Evolutionary conservation across 2,113 vertebrate genomes (phyloP).

Genomic region (Chionodraco myersi): DNA sequence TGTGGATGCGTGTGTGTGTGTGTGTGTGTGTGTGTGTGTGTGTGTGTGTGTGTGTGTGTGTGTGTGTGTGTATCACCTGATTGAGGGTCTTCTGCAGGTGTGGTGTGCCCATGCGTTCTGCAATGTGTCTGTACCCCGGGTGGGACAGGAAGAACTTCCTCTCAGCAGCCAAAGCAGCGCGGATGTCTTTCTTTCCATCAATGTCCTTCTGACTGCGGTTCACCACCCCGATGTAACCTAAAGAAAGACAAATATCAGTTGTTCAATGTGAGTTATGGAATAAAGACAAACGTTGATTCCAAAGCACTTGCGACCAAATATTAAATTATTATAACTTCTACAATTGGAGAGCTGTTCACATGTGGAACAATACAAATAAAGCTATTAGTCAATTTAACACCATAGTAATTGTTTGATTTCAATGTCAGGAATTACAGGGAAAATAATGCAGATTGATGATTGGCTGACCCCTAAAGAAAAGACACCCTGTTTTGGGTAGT

Average conservation of each 20-base stretch:
- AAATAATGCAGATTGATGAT: too few species aligned
- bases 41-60: too few species aligned
- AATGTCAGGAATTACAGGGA: not conserved
- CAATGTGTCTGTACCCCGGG: slow-evolving; percentile 93
- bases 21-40: too few species aligned
- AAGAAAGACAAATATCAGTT: not conserved
- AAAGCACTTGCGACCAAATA: not conserved
- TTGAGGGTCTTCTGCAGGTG: slow-evolving; percentile 94
- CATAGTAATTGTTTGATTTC: not conserved
- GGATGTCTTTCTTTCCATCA: slow-evolving; percentile 95
- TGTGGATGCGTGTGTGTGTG: not conserved
- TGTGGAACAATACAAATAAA: not conserved
- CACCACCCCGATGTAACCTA: slow-evolving; percentile 96
- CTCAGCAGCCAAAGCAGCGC: slow-evolving; percentile 90
- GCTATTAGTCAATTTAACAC: not conserved
- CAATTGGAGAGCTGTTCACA: not conserved
- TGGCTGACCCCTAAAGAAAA: not conserved
- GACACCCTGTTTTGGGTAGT: too few species aligned
- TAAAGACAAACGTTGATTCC: not conserved
- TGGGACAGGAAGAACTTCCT: slow-evolving; percentile 98
- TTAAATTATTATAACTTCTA: not conserved
- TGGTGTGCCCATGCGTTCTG: slow-evolving; percentile 96
- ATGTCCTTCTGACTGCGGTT: slow-evolving; percentile 99
- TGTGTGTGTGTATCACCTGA: slow-evolving; percentile 83
- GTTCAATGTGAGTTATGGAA: not conserved